A percentile compares a stretch with the other conserved stretches of the same genome.
phyloP scores from a whole-genome alignment of 2,888 invertebrate genomes.

The Dicyrtoma fusca region DNA sequence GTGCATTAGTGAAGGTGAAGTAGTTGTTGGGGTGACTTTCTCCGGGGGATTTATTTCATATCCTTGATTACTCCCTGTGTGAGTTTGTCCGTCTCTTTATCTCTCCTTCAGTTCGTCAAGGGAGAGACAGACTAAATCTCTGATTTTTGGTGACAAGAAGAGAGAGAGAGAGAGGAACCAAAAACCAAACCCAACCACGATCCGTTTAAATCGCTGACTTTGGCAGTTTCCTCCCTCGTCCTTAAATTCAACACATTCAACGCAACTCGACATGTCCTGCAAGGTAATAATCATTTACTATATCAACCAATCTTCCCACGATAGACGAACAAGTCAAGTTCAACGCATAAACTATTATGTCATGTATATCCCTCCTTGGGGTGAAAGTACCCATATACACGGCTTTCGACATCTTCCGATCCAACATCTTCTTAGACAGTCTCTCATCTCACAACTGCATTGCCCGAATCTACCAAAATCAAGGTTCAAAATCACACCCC shows the following conservation, averaged over 20 bases:
- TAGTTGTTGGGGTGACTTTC: constrained; percentile 4
- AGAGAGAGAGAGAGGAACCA: neutral
- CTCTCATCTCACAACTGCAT: too few relatives aligned
- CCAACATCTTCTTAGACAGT: too few relatives aligned
- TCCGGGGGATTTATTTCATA: neutral
- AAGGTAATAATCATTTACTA: constrained; percentile 16
- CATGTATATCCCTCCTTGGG: too few relatives aligned
- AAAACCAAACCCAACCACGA: too few relatives aligned
- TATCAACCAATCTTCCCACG: neutral
- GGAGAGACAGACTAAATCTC: too few relatives aligned
- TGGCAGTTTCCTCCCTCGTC: constrained; percentile 12
- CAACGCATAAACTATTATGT: neutral
- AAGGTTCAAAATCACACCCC: too few relatives aligned
- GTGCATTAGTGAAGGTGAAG: constrained; percentile 7
- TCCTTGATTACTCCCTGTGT: neutral
- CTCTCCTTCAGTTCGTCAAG: too few relatives aligned
- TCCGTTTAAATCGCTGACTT: neutral
- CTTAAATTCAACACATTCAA: too few relatives aligned
- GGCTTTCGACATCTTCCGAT: too few relatives aligned
- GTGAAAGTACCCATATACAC: too few relatives aligned
- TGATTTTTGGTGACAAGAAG: constrained; percentile 6
- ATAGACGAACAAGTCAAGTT: neutral
- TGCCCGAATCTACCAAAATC: too few relatives aligned
- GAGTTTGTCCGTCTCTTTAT: neutral
- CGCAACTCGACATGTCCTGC: constrained; percentile 19